Conservation (phyloP, 2,113 vertebrate genomes). For the Pelecanus crispus region DNA sequence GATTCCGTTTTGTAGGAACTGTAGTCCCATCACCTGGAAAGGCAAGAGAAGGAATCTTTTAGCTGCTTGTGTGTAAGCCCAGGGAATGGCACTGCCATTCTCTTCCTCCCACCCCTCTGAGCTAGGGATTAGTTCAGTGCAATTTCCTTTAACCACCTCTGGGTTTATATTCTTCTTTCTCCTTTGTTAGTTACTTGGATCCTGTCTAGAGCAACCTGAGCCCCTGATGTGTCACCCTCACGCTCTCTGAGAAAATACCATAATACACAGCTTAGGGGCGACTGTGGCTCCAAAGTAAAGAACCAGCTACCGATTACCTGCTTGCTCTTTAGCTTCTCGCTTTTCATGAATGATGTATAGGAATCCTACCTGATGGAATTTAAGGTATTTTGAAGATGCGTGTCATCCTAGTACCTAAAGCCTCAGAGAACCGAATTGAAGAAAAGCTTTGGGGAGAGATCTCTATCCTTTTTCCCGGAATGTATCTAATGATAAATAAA, state of each 20-base stretch:
- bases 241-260: not conserved
- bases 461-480: too few species aligned
- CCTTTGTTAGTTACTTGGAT: not conserved
- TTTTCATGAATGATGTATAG: not conserved
- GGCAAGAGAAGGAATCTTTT: not conserved
- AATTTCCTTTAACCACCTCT: too few species aligned
- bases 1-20: slow-evolving; percentile 17
- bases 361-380: too few species aligned
- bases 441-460: too few species aligned
- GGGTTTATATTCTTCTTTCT: not conserved
- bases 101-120: too few species aligned
- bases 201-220: not conserved
- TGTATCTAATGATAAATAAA: too few species aligned
- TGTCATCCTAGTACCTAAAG: too few species aligned
- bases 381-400: too few species aligned
- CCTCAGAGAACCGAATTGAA: too few species aligned
- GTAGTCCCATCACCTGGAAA: slow-evolving; percentile 50
- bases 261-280: not conserved
- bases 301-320: not conserved
- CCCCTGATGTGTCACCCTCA: not conserved
- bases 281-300: not conserved
- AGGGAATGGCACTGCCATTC: not conserved
- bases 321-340: too few species aligned
- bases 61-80: not conserved
- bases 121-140: too few species aligned